Conservation (phyloP, 2,797 vertebrate species). For the Trachops cirrhosus region DNA sequence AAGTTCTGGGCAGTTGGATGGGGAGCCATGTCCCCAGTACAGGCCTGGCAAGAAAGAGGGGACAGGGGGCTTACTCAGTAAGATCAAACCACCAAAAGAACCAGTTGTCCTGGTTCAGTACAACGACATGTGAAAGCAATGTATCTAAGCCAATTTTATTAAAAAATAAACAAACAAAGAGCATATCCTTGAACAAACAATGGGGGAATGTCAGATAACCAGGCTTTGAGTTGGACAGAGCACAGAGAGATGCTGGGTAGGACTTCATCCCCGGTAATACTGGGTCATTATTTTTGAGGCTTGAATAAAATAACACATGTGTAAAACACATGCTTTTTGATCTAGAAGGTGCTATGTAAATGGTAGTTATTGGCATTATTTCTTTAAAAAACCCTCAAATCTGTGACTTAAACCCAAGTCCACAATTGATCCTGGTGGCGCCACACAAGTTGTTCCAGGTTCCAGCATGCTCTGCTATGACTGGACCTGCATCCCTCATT, state of each 20-base stretch:
- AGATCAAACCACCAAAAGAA: not conserved
- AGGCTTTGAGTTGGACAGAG: not conserved
- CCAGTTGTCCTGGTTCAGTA: not conserved
- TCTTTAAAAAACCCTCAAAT: not conserved
- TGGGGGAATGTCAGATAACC: not conserved
- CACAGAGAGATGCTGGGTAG: not conserved
- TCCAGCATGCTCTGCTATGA: not conserved
- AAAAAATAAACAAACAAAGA: not conserved
- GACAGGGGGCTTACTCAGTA: not conserved
- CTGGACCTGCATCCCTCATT: not conserved
- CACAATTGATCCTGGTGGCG: not conserved
- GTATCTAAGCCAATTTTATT: not conserved
- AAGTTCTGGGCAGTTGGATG: not conserved
- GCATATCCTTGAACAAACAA: not conserved
- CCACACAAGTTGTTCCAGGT: fast-evolving
- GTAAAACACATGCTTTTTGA: not conserved
- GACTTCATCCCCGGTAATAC: not conserved
- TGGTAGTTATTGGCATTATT: no score
- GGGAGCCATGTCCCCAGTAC: not conserved
- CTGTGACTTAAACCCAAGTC: not conserved
- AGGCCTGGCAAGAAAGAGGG: not conserved
- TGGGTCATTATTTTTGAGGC: not conserved
- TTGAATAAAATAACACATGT: not conserved
- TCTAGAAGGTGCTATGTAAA: not conserved
- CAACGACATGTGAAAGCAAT: not conserved